phyloP scores from a whole-genome alignment of 1,140 invertebrate genomes.

The Cyclina sinensis region DNA sequence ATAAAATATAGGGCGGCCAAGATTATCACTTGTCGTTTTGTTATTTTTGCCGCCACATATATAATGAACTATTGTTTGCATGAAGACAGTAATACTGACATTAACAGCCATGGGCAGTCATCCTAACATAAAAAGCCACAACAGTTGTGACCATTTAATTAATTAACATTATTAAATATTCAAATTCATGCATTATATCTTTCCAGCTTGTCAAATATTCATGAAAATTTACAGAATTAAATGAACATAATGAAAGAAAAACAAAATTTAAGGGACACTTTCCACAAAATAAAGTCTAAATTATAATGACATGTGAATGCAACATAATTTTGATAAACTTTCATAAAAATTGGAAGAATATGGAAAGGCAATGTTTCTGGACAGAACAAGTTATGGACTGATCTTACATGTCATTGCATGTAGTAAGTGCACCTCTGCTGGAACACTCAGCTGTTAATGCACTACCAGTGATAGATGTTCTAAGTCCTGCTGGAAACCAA shows the following conservation, averaged over 20 bases:
- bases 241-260: background rate
- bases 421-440: no score
- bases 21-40: background rate
- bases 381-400: no score
- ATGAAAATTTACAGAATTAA: background rate
- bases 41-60: conserved; percentile 7
- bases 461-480: no score
- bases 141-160: conserved; percentile 7
- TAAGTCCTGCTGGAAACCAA: no score
- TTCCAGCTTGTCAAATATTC: background rate
- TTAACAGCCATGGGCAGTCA: background rate
- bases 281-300: no score
- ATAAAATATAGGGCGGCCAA: background rate
- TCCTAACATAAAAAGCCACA: background rate
- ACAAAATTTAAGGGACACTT: no score
- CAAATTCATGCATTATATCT: background rate
- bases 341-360: no score
- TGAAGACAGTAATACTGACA: background rate
- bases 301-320: no score
- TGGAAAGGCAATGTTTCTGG: no score
- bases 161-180: conserved; percentile 20
- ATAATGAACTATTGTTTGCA: background rate
- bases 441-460: no score
- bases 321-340: no score
- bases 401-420: no score